Evolutionary conservation across 2,113 vertebrate species (phyloP).

Genomic region (Alexandromys fortis): DNA sequence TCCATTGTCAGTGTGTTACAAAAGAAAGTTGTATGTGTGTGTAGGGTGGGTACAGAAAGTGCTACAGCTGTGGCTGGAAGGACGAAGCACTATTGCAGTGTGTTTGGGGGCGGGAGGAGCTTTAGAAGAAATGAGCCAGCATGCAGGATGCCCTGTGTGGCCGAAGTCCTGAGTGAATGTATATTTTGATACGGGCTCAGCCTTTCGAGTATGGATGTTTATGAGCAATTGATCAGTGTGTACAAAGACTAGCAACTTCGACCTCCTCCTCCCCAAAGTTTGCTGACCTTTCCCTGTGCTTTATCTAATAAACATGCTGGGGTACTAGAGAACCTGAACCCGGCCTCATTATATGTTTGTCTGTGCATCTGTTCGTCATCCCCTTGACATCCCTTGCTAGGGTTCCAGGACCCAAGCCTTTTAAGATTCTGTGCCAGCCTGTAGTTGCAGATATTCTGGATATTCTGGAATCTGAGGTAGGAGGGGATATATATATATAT

Average conservation of each 20-base stretch:
- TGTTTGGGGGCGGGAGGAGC: background rate
- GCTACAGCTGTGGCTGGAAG: background rate
- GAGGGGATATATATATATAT: background rate
- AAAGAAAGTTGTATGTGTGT: slow-evolving; percentile 25
- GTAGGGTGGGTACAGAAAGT: background rate
- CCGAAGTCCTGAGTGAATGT: background rate
- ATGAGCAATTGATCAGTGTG: background rate
- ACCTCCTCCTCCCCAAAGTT: background rate
- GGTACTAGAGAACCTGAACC: background rate
- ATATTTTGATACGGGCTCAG: background rate
- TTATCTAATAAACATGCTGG: background rate
- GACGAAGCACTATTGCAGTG: background rate
- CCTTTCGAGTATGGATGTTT: background rate
- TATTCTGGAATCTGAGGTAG: background rate
- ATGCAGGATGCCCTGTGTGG: background rate
- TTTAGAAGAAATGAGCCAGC: background rate
- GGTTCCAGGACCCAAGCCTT: background rate
- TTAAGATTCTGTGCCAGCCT: background rate
- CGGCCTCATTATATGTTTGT: background rate
- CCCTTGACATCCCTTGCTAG: background rate
- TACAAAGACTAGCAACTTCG: background rate
- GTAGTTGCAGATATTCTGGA: background rate
- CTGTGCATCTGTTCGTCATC: background rate
- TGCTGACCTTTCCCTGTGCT: background rate
- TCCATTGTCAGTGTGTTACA: slow-evolving; percentile 6